Conservation (phyloP, 2,797 vertebrate genomes). For the Pipistrellus nathusii region DNA sequence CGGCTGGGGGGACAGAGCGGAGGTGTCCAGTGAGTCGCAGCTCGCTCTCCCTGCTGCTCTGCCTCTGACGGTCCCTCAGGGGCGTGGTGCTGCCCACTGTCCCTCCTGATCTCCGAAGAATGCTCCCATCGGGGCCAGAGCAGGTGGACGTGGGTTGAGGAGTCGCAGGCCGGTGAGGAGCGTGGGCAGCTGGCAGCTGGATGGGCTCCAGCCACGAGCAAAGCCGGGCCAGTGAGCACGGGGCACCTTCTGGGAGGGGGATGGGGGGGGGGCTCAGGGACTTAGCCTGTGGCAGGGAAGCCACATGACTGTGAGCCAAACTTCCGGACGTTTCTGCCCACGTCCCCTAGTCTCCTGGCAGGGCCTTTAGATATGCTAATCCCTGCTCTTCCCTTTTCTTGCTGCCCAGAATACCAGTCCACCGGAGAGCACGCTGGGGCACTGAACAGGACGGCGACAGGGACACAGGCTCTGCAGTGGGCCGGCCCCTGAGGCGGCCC, state of each 20-base stretch:
- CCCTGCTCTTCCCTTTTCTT: not conserved
- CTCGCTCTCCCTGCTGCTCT: not conserved
- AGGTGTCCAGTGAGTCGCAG: not conserved
- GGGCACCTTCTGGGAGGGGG: not conserved
- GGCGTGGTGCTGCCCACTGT: accelerated
- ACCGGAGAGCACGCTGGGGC: not conserved
- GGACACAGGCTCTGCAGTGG: accelerated
- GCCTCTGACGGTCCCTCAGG: not conserved
- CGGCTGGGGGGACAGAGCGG: not conserved
- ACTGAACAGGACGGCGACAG: not conserved
- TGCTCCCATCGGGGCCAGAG: accelerated
- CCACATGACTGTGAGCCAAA: not conserved
- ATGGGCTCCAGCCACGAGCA: accelerated
- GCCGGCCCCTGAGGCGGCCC: not conserved
- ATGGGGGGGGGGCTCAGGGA: accelerated
- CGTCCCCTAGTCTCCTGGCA: accelerated
- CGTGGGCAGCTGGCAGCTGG: no score
- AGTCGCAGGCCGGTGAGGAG: accelerated
- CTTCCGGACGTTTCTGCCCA: not conserved
- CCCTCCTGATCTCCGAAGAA: accelerated
- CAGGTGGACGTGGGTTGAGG: not conserved
- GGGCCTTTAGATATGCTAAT: not conserved
- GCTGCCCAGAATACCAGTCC: not conserved
- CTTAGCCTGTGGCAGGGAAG: not conserved
- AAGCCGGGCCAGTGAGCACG: accelerated